These are phyloP conservation scores for Bufotes viridis DNA, from an alignment of 2,797 vertebrate genomes.

Conservation along the genomic window DNA sequence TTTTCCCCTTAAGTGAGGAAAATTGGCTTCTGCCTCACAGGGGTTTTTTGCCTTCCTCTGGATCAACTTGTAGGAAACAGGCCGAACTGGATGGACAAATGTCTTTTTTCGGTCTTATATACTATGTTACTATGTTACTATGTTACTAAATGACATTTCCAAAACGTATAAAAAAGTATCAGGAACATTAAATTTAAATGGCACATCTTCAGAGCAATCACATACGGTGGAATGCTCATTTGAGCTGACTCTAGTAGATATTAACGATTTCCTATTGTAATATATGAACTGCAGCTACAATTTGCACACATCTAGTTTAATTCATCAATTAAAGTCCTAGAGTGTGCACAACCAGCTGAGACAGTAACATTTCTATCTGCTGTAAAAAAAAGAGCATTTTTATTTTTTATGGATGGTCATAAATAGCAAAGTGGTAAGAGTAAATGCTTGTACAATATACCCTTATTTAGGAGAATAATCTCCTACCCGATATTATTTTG, in stretches of 20 bases:
- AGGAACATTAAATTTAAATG: conserved; percentile 29
- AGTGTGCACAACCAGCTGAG: not conserved
- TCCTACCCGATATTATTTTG: too few species aligned
- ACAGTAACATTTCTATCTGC: not conserved
- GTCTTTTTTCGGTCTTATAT: too few species aligned
- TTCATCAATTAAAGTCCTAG: not conserved
- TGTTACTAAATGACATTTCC: conserved; percentile 31
- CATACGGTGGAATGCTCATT: not conserved
- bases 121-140: too few species aligned
- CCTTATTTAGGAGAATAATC: too few species aligned
- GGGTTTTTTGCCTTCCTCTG: too few species aligned
- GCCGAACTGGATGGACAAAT: too few species aligned
- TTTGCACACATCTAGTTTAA: conserved; percentile 3
- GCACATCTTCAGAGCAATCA: not conserved
- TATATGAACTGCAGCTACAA: not conserved
- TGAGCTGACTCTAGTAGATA: not conserved
- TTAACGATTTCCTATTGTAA: conserved; percentile 1
- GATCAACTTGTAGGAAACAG: too few species aligned
- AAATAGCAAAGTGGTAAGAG: not conserved
- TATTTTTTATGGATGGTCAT: not conserved
- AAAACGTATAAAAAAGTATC: conserved; percentile 23
- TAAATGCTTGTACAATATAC: not conserved
- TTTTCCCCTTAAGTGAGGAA: too few species aligned
- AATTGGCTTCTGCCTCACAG: too few species aligned
- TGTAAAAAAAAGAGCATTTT: not conserved